Evolutionary conservation across 2,113 vertebrate species (phyloP), one percentile per base, ranked within the genome.

Genomic region (Pseudorectes ferrugineus): DNA sequence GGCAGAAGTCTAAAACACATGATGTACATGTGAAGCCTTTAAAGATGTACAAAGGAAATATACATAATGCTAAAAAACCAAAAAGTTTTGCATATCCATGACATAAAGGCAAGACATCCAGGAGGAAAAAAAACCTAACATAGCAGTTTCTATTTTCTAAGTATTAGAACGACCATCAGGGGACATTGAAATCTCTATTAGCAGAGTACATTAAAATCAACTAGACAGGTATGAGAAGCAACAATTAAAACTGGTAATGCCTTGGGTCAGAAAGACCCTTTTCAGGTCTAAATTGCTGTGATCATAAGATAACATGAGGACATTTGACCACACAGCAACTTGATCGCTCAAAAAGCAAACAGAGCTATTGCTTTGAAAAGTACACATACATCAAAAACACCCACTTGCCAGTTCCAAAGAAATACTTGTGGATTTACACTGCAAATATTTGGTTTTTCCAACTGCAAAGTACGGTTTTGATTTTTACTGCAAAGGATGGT

Each of bases 381-480:
- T 22, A 65, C 17, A 46, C 16, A 49, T 21, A 31, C 42, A 68
- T n/a, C 31, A 62, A 42, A 70, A 92, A 14, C 5, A 54, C 16
- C 4, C 31, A 48, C 11, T 57, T 74, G 21, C 28, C 40, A 26
- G 14, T 51, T 68, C 13, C 57, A 70, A 79, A 65, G 6, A 79
- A 82, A 46, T 52, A 48, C 19, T 48, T 9, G 13, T 59, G 23
- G 3, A 57, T 88, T 85, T 80, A 62, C 36, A 52, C 29, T 45
- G 49, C 55, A 72, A 79, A 58, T 25, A 15, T 40, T 62, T 65
- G 22, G 6, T 0, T 12, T 55, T 74, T 49, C 68, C 45, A 83
- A 36, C 12, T 51, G 29, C 24, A n/a, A 88, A 72, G 20, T 19
- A 75, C 0, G 0, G 21, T 26, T 42, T 68, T 35, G 31, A 46